Evolutionary conservation across 2,113 vertebrate species (phyloP).

Genomic region (Mormyrus iriodes): DNA sequence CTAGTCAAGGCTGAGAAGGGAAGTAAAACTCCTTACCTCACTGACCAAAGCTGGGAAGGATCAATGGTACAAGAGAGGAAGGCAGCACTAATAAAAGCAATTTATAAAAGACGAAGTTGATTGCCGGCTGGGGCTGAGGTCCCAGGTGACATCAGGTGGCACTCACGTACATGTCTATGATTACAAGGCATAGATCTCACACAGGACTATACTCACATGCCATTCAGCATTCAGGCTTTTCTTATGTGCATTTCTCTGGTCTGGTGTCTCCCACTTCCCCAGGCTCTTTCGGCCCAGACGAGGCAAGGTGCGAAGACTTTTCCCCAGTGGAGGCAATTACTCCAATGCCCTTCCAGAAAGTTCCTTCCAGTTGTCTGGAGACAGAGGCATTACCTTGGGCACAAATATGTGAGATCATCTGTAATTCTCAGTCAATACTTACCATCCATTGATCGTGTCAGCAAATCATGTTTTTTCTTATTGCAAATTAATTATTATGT

Average conservation of each 20-base stretch:
- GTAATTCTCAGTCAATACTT: background rate
- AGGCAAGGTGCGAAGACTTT: slow-evolving; percentile 67
- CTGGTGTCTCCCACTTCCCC: slow-evolving; percentile 19
- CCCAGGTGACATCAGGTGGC: slow-evolving; percentile 87
- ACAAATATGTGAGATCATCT: slow-evolving; percentile 73
- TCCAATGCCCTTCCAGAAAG: slow-evolving; percentile 63
- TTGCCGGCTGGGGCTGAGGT: slow-evolving; percentile 65
- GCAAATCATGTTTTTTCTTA: too few relatives aligned
- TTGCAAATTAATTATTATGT: background rate
- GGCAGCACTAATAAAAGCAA: too few relatives aligned
- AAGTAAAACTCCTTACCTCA: too few relatives aligned
- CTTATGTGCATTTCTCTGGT: background rate
- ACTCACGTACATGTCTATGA: background rate
- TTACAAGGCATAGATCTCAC: too few relatives aligned
- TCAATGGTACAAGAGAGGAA: too few relatives aligned
- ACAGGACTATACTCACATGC: too few relatives aligned
- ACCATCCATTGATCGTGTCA: background rate
- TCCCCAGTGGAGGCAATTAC: slow-evolving; percentile 71
- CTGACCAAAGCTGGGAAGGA: too few relatives aligned
- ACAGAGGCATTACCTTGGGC: slow-evolving; percentile 78
- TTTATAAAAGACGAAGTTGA: too few relatives aligned
- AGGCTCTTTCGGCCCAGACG: slow-evolving; percentile 71
- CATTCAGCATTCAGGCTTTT: too few relatives aligned
- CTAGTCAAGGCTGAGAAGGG: too few relatives aligned
- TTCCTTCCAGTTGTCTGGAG: slow-evolving; percentile 79